Evolutionary conservation across 2,113 vertebrate genomes (phyloP).

Genomic region (Zonotrichia leucophrys): DNA sequence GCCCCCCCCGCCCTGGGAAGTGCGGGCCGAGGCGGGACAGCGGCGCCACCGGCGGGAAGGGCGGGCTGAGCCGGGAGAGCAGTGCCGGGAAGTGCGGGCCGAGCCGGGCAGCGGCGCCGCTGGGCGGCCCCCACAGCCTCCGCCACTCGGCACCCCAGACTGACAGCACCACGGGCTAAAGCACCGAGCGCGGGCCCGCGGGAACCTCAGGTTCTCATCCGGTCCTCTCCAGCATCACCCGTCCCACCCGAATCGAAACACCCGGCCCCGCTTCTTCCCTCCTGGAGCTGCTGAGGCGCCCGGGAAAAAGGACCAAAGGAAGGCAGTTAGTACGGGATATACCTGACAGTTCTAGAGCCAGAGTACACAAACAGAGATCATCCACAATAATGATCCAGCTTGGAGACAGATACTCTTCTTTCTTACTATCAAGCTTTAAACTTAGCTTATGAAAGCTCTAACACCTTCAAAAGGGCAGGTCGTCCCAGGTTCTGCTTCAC

Average conservation of each 20-base stretch:
- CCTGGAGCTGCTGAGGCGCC: not conserved
- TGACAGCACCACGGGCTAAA: too few relatives aligned
- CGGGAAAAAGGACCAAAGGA: too few relatives aligned
- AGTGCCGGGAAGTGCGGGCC: not conserved
- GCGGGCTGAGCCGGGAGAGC: not conserved
- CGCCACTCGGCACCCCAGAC: not conserved
- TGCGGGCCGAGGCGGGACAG: not conserved
- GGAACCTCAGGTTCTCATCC: not conserved
- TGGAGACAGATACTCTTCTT: not conserved
- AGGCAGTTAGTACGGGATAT: rapidly evolving
- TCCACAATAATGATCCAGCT: not conserved
- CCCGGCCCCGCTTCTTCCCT: not conserved
- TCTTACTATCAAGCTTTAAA: not conserved
- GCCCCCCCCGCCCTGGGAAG: not conserved
- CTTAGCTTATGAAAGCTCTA: not conserved
- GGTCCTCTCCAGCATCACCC: too few relatives aligned
- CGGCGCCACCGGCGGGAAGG: not conserved
- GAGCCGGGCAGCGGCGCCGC: rapidly evolving
- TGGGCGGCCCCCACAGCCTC: not conserved
- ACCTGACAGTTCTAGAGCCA: not conserved
- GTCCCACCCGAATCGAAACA: not conserved
- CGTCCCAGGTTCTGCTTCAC: not conserved
- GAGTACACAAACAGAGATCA: rapidly evolving
- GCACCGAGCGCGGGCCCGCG: too few relatives aligned
- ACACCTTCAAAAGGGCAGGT: not conserved